Evolutionary conservation across 2,113 vertebrate genomes (phyloP), one percentile per base, ranked within the genome.

Genomic region (Arenaria interpres): DNA sequence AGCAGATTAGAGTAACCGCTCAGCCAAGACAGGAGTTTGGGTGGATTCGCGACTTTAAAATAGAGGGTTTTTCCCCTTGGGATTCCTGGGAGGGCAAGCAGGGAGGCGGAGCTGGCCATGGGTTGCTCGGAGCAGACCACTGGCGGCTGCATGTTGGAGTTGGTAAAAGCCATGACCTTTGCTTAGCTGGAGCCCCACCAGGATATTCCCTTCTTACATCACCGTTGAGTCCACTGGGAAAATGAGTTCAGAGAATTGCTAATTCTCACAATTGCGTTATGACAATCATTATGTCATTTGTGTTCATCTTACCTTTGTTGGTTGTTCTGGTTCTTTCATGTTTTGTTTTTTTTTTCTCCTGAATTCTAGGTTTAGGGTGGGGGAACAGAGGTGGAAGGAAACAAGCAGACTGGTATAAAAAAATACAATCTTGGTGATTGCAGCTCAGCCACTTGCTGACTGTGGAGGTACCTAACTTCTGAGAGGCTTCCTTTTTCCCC

Each of bases 101-200:
- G 16, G n/a, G 75, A 46, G 48, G 8, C 0, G 13, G n/a, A 20
- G 23, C 25, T 54, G 57, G 8, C 39, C 2, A 0, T 7, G 12
- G 6, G 9, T 14, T 45, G 43, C 22, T 88, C 19, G 51, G 43
- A 84, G 72, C 37, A 19, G n/a, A 14, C 10, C 3, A 5, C 39
- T 14, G 21, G 20, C 1, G 5, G 48, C 50, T 41, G 62, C 39
- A 9, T 0, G 0, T 8, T 30, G 43, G 2, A 25, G 53, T 7
- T 54, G 35, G 35, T 59, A 46, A 60, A 83, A 88, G 67, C 53
- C 21, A 7, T 12, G 30, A 39, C 74, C 35, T 89, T 73, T 15
- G 2, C 20, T 35, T 12, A 27, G 39, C 51, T 66, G 63, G 35
- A 82, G 30, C 54, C 18, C 25, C 51, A 37, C 7, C 28, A 25